Conservation (phyloP, 2,113 vertebrate species). For the Pantherophis guttatus region DNA sequence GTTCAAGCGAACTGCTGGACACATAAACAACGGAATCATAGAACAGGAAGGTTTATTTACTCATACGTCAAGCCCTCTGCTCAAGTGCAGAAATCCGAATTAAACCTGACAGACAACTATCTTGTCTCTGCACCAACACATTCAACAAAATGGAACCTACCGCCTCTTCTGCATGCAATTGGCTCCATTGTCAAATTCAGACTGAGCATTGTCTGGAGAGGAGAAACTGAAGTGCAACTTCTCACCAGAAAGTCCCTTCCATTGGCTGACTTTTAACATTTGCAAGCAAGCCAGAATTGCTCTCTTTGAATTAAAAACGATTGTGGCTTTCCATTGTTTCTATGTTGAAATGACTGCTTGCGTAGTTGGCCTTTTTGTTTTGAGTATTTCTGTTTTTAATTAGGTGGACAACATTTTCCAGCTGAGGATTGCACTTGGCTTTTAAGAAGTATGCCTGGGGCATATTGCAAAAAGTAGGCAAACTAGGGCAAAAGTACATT, state of each 20-base stretch:
- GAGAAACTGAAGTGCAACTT: not conserved
- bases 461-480: not conserved
- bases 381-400: not conserved
- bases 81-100: not conserved
- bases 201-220: not conserved
- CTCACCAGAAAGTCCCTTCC: not conserved
- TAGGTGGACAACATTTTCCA: not conserved
- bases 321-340: not conserved
- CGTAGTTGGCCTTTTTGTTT: not conserved
- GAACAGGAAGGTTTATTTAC: not conserved
- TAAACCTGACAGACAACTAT: not conserved
- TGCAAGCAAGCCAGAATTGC: not conserved
- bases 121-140: not conserved
- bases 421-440: not conserved
- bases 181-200: not conserved
- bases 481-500: not conserved
- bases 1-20: not conserved
- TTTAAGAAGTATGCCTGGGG: not conserved
- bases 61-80: not conserved
- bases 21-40: not conserved
- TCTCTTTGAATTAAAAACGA: not conserved
- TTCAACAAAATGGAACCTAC: not conserved
- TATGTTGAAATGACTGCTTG: not conserved
- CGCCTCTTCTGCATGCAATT: not conserved
- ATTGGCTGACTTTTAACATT: not conserved